Base-by-base conservation (phyloP, 1,140 invertebrate species). In the Drosophila kikkawai region DNA sequence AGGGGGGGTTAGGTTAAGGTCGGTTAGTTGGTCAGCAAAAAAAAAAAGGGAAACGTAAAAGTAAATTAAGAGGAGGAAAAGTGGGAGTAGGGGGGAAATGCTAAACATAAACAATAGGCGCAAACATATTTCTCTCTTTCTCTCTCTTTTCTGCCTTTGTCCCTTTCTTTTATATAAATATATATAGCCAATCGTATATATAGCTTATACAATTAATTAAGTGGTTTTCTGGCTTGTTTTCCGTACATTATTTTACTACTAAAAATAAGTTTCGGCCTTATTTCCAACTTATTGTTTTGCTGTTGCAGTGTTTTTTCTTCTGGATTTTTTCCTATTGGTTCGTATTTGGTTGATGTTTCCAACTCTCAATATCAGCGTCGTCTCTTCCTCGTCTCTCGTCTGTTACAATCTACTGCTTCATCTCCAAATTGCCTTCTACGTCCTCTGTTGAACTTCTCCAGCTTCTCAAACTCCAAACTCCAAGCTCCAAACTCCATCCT, bases 281-380 rank as follows among this genome's bases (percentile, higher is more conserved):
- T 81, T 88, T 81, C 56, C 80, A 87, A 84, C 80, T 88, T 87
- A 88, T 87, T 87, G 83, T 88, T 88, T 83, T 82, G 80, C 69
- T 80, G 65, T 78, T 81, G 53, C 63, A 66, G 70, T 81, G 22
- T 22, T 22, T 75, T 58, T 58, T 81, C 63, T 56, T 80, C 55
- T 79, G 75, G 65, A 76, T 80, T 57, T 58, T 59, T 59, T 63
- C 47, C 53, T 78, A 61, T 78, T 78, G 58, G 79, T 80, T 84
- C 69, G 55, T 84, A 80, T 88, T 88, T 90, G 81, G 85, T 88
- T 88, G 78, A 39, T 77, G 45, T 63, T 70, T 80, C 39, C 79
- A 60, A 81, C 51, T 58, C 41, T 79, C 68, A 48, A 48, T 69
- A 75, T 77, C 53, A 76, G 34, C 71, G 34, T 77, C 64, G 47